phyloP scores from a whole-genome alignment of 1,140 invertebrate genomes.

The Coelopa frigida region DNA sequence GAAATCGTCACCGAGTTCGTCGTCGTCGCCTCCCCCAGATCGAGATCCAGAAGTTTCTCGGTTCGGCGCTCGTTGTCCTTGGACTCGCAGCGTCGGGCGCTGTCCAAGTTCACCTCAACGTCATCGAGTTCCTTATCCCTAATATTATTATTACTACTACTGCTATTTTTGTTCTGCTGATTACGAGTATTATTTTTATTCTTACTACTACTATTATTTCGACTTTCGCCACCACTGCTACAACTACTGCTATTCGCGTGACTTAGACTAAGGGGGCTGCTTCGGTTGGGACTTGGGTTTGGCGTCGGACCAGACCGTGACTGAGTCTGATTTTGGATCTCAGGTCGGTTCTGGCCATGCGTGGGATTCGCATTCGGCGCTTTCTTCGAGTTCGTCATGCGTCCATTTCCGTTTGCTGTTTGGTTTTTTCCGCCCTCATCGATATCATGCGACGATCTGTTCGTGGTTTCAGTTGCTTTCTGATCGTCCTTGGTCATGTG shows the following conservation, averaged over 20 bases:
- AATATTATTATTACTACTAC: constrained; percentile 7
- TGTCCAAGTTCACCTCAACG: background rate
- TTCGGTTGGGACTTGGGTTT: constrained; percentile 9
- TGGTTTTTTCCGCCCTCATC: background rate
- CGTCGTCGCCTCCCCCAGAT: too few species aligned
- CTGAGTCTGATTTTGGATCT: background rate
- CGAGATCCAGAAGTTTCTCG: too few species aligned
- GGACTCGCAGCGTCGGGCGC: too few species aligned
- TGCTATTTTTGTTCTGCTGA: constrained; percentile 9
- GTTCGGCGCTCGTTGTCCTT: too few species aligned
- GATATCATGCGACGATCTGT: background rate
- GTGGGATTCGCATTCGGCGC: too few species aligned
- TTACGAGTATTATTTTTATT: background rate
- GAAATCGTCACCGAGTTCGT: too few species aligned
- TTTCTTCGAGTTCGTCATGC: too few species aligned
- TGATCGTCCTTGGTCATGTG: constrained; percentile 9
- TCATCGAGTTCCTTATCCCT: background rate
- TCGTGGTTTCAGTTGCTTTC: constrained; percentile 15
- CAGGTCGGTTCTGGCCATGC: too few species aligned
- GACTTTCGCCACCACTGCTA: constrained; percentile 2
- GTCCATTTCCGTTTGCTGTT: background rate
- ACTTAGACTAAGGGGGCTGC: constrained; percentile 16
- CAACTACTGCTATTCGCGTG: constrained; percentile 21
- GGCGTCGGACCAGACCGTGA: too few species aligned
- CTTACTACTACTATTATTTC: background rate